A percentile compares a stretch with the other conserved stretches of the same genome.
Conservation (phyloP, 1,140 invertebrate species). For the Archegozetes longisetosus region DNA sequence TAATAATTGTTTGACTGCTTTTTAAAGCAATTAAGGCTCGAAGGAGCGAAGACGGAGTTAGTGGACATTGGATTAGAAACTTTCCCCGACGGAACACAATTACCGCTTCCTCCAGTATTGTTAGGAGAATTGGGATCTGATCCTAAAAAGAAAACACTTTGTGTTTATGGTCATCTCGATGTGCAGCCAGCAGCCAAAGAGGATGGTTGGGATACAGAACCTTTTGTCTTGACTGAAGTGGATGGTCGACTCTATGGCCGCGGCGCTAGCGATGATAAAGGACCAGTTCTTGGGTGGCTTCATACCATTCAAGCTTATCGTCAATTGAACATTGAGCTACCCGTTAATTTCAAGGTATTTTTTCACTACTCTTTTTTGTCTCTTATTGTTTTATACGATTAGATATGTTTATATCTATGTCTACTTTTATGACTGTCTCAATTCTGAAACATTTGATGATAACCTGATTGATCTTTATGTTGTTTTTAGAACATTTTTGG, state of each 20-base stretch:
- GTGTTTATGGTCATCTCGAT: conserved; percentile 94
- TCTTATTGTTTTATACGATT: not conserved
- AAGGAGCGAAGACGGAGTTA: not conserved
- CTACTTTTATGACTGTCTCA: too few relatives aligned
- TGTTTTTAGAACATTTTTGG: too few relatives aligned
- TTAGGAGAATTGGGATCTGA: conserved; percentile 70
- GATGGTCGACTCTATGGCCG: conserved; percentile 81
- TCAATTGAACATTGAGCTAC: conserved; percentile 47
- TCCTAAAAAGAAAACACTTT: conserved; percentile 58
- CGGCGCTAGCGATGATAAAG: conserved; percentile 86
- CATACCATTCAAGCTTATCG: conserved; percentile 82
- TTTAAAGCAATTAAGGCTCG: not conserved
- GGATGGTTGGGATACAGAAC: conserved; percentile 91
- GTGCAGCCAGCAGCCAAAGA: conserved; percentile 80
- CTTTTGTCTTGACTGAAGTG: conserved; percentile 71
- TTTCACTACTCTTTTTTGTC: too few relatives aligned
- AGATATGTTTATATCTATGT: too few relatives aligned
- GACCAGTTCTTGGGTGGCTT: conserved; percentile 65
- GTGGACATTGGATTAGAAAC: not conserved
- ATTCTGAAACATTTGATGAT: too few relatives aligned
- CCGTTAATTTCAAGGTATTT: conserved; percentile 67
- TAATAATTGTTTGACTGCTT: too few relatives aligned
- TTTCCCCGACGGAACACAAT: conserved; percentile 43
- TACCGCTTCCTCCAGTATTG: conserved; percentile 72
- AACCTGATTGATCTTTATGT: too few relatives aligned